Percentiles rank a stretch among this genome's conserved stretches.
These are phyloP conservation scores for Rhadinocentrus ornatus DNA, from an alignment of 2,797 vertebrate species.

Conservation along the genomic window DNA sequence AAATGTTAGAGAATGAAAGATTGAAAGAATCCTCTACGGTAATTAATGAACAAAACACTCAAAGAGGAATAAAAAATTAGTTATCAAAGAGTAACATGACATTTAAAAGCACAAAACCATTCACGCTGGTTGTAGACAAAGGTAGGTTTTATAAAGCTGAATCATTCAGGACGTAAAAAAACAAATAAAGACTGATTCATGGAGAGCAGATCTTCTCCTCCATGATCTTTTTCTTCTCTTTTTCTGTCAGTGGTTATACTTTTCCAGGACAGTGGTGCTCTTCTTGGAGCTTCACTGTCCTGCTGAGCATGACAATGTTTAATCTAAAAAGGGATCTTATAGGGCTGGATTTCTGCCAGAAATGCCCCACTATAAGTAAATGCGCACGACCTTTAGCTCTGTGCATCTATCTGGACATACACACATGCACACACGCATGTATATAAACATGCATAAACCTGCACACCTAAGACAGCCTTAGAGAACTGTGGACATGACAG, in stretches of 20 bases:
- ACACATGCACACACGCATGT: neutral
- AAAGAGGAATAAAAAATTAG: neutral
- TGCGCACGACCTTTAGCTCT: slow-evolving; percentile 61
- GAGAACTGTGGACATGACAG: neutral
- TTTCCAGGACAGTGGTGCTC: slow-evolving; percentile 23
- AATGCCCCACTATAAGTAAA: slow-evolving; percentile 72
- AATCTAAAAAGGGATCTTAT: slow-evolving; percentile 82
- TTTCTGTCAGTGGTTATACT: slow-evolving; percentile 58
- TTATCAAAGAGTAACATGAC: neutral
- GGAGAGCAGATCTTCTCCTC: slow-evolving; percentile 21
- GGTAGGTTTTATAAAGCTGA: slow-evolving; percentile 1
- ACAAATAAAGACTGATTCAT: slow-evolving; percentile 5
- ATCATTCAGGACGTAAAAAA: slow-evolving; percentile 4
- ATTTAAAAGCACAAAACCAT: slow-evolving; percentile 4
- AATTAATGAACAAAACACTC: slow-evolving; percentile 29
- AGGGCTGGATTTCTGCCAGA: slow-evolving; percentile 73
- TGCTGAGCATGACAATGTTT: slow-evolving; percentile 74
- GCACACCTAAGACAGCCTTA: neutral
- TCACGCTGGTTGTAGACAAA: slow-evolving; percentile 1
- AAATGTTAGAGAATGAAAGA: slow-evolving; percentile 12
- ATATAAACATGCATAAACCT: neutral
- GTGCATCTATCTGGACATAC: slow-evolving; percentile 67
- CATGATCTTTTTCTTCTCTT: slow-evolving; percentile 34
- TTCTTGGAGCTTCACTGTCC: slow-evolving; percentile 46
- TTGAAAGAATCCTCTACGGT: slow-evolving; percentile 7